phyloP scores from a whole-genome alignment of 2,113 vertebrate genomes.

The Numida meleagris region DNA sequence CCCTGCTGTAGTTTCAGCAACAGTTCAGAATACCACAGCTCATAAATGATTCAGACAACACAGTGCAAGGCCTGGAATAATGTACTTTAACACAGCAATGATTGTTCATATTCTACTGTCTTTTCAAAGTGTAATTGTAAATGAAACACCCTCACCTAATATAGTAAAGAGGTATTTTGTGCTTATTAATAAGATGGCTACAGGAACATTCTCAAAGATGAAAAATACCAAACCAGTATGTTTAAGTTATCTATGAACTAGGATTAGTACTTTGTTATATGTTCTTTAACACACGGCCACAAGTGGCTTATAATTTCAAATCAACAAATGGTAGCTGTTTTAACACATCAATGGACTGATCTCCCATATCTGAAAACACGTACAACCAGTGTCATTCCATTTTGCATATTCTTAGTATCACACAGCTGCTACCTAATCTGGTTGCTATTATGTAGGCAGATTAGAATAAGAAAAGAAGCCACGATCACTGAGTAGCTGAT shows the following conservation, averaged over 20 bases:
- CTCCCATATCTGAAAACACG: neutral
- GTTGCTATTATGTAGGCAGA: neutral
- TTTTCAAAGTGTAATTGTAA: neutral
- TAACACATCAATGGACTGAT: neutral
- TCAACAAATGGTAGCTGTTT: neutral
- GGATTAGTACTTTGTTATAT: neutral
- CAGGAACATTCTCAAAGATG: slow-evolving; percentile 1
- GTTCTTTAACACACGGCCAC: neutral
- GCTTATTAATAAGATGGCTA: neutral
- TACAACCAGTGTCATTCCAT: rapidly evolving
- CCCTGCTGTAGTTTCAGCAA: neutral
- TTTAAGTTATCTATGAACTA: neutral
- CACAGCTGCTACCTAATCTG: neutral
- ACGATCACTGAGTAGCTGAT: neutral
- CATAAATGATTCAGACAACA: neutral
- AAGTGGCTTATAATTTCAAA: neutral
- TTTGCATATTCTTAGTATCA: neutral
- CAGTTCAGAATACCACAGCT: neutral
- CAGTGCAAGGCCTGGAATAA: neutral
- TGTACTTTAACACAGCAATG: neutral
- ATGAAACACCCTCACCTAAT: neutral
- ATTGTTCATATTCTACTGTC: neutral
- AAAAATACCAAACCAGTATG: neutral
- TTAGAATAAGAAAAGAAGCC: neutral
- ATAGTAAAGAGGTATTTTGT: neutral